Base-by-base conservation (phyloP, 92 coral and sea anemone genomes). In the Metridium senile region DNA sequence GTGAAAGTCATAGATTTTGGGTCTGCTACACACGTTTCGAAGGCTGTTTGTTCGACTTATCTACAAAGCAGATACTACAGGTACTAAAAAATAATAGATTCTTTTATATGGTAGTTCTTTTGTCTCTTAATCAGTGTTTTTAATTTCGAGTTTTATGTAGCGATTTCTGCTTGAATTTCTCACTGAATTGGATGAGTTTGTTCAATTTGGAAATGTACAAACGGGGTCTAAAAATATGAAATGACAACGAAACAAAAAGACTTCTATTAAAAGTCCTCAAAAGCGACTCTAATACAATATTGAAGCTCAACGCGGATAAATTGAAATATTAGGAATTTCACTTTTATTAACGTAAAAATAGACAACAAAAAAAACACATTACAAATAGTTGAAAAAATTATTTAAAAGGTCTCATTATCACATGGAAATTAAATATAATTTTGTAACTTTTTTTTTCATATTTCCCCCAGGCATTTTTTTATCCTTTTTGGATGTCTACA, bases 1-100 rank as follows among this genome's bases (percentile, higher is more conserved):
- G 99, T 95, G 22, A 95, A 95, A 80, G 97, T 95, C 20, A 95
- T 95, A 6, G 99, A 95, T 80, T 95, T 95, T 82, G 99, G 99
- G 0, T 95, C 99, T 0, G 99, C 99, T 6, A 95, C 99, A 1
- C 99, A 95, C 39, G 97, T 95, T 25, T 89, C 99, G 17, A 95
- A 95, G 58, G 97, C 93, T 8, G 99, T 95, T n/a, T 92, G 99
- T 70, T 93, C 97, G 0, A 92, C 99, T 22, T 95, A 95, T 66
- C 89, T 95, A 0, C 99, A 95, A 70, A 95, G 99, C 79, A 82
- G 99, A 79, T 95, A 95, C 74, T 95, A 95, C 78, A 92, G 99
- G 99, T 95, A 58, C 91, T 30, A 25, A n/a, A 6, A 18, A 2
- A 20, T 63, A 69, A 79, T 57, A 34, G 52, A 79, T 79, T 79